phyloP scores from a whole-genome alignment of 1,140 invertebrate species.

The Panagrolaimus sp. region DNA sequence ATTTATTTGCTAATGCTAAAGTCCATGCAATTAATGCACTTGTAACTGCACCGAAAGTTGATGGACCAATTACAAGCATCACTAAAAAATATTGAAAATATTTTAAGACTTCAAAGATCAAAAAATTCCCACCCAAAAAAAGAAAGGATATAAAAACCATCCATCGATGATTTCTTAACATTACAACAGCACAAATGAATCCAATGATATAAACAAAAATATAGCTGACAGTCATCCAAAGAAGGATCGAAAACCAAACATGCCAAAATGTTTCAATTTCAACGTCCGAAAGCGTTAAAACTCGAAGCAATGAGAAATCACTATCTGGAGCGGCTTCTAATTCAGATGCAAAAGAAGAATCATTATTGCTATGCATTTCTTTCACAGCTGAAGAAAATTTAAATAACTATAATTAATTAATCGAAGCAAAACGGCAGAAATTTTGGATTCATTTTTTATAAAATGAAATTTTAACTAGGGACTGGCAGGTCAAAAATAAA shows the following conservation, averaged over 20 bases:
- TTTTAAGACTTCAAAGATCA: too few relatives aligned
- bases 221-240: conserved; percentile 53
- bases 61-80: conserved; percentile 49
- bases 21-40: conserved; percentile 49
- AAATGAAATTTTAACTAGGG: too few relatives aligned
- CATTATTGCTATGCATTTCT: too few relatives aligned
- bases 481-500: too few relatives aligned
- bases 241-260: conserved; percentile 47
- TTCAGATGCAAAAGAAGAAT: too few relatives aligned
- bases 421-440: too few relatives aligned
- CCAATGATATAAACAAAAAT: conserved; percentile 37
- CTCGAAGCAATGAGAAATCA: conserved; percentile 26
- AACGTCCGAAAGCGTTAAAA: conserved; percentile 22
- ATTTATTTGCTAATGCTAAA: conserved; percentile 42
- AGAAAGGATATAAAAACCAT: conserved; percentile 33
- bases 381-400: too few relatives aligned
- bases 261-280: conserved; percentile 40
- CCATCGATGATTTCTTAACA: conserved; percentile 45
- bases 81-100: conserved; percentile 13
- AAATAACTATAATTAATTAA: too few relatives aligned
- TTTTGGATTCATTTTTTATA: too few relatives aligned
- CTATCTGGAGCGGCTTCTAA: conserved; percentile 7
- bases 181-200: conserved; percentile 33
- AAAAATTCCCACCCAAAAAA: too few relatives aligned
- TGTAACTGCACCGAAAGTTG: conserved; percentile 49